Percentiles rank a stretch among this genome's conserved stretches.
phyloP scores from a whole-genome alignment of 2,888 invertebrate genomes.

The Leucophenga montana region DNA sequence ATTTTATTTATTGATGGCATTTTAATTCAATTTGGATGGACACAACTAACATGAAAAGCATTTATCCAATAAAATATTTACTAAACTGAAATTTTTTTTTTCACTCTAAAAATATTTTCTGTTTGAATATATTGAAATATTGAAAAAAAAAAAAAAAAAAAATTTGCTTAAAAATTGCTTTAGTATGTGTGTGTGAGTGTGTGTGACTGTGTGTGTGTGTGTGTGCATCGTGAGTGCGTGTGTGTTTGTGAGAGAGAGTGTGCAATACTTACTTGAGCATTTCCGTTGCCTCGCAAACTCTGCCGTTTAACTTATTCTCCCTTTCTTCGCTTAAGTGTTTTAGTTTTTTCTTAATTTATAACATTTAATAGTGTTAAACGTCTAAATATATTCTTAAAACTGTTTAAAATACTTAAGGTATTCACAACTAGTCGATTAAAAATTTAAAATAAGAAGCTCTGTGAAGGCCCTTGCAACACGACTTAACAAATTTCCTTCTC shows the following conservation, averaged over 20 bases:
- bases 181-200: neutral
- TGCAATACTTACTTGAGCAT: constrained; percentile 43
- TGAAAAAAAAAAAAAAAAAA: too few relatives aligned
- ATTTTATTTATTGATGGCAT: too few relatives aligned
- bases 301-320: neutral
- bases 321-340: neutral
- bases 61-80: neutral
- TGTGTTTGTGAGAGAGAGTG: neutral
- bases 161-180: constrained; percentile 1
- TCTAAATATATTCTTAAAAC: constrained; percentile 47
- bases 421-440: too few relatives aligned
- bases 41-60: constrained; percentile 25
- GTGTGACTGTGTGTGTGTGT: neutral
- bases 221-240: neutral
- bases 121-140: constrained; percentile 8
- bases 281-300: constrained; percentile 31
- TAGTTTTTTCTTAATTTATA: neutral
- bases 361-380: neutral
- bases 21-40: neutral
- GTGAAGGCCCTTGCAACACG: too few relatives aligned
- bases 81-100: neutral
- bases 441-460: too few relatives aligned
- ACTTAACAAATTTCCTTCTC: too few relatives aligned
- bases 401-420: too few relatives aligned
- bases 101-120: constrained; percentile 2